A percentile compares a stretch with the other conserved stretches of the same genome.
Evolutionary conservation across 2,113 vertebrate genomes (phyloP).

Genomic region (Oryzias melastigma): DNA sequence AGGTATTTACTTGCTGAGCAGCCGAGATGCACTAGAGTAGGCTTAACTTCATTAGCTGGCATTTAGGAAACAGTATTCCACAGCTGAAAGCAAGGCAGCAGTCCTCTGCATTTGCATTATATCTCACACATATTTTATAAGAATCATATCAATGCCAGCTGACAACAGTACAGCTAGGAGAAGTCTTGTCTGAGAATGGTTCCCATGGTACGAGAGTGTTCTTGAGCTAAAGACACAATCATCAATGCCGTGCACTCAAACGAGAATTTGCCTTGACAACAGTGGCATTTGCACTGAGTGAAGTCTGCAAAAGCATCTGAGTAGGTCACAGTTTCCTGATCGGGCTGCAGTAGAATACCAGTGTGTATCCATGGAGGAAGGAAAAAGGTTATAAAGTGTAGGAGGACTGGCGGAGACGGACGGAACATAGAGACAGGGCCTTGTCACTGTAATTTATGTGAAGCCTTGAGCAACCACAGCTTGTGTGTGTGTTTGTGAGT

Average conservation of each 20-base stretch:
- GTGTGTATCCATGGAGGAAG: conserved; percentile 39
- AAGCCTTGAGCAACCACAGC: conserved; percentile 41
- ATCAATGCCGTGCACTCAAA: neutral
- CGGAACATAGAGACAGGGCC: conserved; percentile 31
- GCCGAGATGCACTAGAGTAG: conserved; percentile 11
- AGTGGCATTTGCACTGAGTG: neutral
- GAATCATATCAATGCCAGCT: neutral
- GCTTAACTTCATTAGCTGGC: conserved; percentile 25
- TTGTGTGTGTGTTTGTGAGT: neutral
- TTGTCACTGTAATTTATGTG: conserved; percentile 57
- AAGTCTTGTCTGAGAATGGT: neutral
- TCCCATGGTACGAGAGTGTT: neutral
- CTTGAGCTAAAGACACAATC: neutral
- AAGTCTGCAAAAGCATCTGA: conserved; percentile 4
- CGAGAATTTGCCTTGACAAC: conserved; percentile 22
- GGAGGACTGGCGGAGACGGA: conserved; percentile 17
- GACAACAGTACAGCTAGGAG: neutral
- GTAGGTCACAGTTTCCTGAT: conserved; percentile 32
- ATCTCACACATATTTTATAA: neutral
- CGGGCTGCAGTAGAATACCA: conserved; percentile 20
- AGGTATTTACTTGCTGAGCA: conserved; percentile 11
- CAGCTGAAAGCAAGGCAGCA: neutral
- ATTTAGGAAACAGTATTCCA: neutral
- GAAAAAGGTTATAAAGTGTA: conserved; percentile 17
- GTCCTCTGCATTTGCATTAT: neutral